Conservation (phyloP, 2,113 vertebrate genomes). For the Mormyrus iriodes region DNA sequence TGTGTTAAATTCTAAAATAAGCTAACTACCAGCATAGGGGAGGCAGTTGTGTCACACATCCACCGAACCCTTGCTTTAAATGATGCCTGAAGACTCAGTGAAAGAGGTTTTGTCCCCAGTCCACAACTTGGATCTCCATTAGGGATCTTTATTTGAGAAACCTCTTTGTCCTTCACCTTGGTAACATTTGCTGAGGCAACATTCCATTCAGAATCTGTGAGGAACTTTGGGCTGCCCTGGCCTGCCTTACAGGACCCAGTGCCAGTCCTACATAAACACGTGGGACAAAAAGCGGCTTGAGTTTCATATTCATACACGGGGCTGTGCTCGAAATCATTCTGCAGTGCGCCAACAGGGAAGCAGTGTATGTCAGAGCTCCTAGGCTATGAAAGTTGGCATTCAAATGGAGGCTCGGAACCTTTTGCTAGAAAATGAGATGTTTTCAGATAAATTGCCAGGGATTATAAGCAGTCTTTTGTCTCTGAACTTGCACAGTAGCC, state of each 20-base stretch:
- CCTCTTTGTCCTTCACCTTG: conserved; percentile 3
- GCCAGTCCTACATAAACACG: background rate
- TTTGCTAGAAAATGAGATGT: background rate
- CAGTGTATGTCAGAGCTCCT: background rate
- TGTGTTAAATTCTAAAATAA: background rate
- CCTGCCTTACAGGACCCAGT: background rate
- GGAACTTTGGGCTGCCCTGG: background rate
- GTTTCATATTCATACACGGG: background rate
- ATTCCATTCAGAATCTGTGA: background rate
- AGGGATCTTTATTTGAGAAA: background rate
- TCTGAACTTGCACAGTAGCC: background rate
- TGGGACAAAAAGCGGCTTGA: background rate
- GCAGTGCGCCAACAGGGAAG: background rate
- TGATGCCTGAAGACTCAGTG: background rate
- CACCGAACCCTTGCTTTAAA: background rate
- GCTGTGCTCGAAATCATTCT: background rate
- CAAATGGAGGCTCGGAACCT: background rate
- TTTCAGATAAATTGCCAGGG: background rate
- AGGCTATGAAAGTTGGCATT: background rate
- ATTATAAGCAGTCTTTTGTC: background rate
- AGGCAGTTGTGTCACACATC: background rate
- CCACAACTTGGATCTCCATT: background rate
- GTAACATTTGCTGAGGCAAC: background rate
- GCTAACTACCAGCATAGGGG: background rate
- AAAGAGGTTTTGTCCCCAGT: background rate